Percentiles rank a stretch among this genome's conserved stretches.
Evolutionary conservation across 1,140 invertebrate genomes (phyloP).

Genomic region (Centruroides vittatus): DNA sequence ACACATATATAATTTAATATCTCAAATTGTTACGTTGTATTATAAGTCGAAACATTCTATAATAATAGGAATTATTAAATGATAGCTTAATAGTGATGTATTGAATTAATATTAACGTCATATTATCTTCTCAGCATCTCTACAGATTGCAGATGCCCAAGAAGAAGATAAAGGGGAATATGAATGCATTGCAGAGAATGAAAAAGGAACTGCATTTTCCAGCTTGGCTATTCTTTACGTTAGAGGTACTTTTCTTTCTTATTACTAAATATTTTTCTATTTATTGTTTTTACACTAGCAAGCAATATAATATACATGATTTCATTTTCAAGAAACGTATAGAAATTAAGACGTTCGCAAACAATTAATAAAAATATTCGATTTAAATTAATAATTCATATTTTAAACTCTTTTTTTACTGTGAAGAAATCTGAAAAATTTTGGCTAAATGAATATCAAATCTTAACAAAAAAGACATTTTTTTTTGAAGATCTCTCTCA

Average conservation of each 20-base stretch:
- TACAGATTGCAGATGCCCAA: conserved; percentile 78
- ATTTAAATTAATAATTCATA: no score
- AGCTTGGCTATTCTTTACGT: conserved; percentile 75
- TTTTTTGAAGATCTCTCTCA: no score
- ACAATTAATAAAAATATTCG: no score
- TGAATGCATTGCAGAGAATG: conserved; percentile 84
- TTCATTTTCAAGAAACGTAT: no score
- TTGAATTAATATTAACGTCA: conserved; percentile 1
- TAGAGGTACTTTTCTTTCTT: conserved; percentile 51
- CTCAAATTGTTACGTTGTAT: neutral
- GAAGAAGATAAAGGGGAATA: conserved; percentile 84
- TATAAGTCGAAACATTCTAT: neutral
- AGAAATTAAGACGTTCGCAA: no score
- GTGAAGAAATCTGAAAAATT: no score
- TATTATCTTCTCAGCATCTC: conserved; percentile 46
- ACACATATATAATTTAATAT: no score
- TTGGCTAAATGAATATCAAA: no score
- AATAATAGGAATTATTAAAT: neutral
- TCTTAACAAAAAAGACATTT: no score
- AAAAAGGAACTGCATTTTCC: conserved; percentile 81
- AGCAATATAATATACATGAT: no score
- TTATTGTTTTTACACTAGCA: no score
- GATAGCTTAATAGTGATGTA: neutral
- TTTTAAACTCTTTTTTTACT: no score
- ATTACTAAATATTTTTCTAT: neutral